phyloP scores from a whole-genome alignment of 2,113 vertebrate species.

The Antechinus stuartii region DNA sequence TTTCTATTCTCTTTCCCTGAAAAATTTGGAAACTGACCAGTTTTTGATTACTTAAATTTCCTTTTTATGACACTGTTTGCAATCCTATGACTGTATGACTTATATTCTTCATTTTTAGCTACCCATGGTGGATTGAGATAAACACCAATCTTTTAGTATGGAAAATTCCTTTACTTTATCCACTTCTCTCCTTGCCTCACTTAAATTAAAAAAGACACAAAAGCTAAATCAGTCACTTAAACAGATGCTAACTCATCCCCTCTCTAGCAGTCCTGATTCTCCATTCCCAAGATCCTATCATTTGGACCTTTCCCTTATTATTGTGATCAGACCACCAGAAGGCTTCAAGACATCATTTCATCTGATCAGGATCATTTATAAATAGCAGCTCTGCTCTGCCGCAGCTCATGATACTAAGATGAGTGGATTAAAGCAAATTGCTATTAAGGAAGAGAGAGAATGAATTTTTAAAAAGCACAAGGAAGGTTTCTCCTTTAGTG shows the following conservation, averaged over 20 bases:
- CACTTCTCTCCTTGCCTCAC: neutral
- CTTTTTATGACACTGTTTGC: constrained; percentile 57
- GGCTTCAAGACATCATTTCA: constrained; percentile 50
- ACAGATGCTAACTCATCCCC: neutral
- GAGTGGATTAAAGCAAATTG: constrained; percentile 1
- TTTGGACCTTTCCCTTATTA: constrained; percentile 37
- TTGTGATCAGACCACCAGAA: constrained; percentile 36
- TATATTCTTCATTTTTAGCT: constrained; percentile 46
- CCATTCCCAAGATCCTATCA: neutral
- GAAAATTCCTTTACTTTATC: constrained; percentile 49
- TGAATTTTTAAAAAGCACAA: neutral
- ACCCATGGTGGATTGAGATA: constrained; percentile 50
- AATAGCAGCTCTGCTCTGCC: constrained; percentile 54
- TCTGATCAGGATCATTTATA: constrained; percentile 48
- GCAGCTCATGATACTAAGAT: constrained; percentile 18
- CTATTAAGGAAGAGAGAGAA: constrained; percentile 2
- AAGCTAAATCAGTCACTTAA: neutral
- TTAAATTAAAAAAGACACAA: constrained; percentile 5
- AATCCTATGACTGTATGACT: constrained; percentile 54
- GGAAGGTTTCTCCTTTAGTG: constrained; percentile 21
- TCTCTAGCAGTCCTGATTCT: neutral
- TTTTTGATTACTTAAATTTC: constrained; percentile 64
- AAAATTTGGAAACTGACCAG: constrained; percentile 52
- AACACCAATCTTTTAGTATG: constrained; percentile 56
- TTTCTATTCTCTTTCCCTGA: constrained; percentile 34